Conservation (phyloP, 2,113 vertebrate genomes). For the Baryphthengus martii region DNA sequence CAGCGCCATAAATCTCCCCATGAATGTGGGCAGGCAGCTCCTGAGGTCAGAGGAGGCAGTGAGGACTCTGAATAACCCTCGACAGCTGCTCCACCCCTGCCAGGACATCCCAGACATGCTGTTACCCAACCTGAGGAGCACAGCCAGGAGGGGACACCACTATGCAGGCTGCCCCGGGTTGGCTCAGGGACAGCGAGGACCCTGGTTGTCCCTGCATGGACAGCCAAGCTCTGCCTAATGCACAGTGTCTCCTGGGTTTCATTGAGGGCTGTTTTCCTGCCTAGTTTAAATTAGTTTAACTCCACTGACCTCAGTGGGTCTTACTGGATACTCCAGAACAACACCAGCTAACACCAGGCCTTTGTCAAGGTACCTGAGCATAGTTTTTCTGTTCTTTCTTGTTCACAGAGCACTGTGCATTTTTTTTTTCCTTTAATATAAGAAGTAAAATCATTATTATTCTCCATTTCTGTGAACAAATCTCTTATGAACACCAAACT, state of each 20-base stretch:
- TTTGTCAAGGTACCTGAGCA: neutral
- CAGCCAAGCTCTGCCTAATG: neutral
- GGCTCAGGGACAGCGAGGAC: neutral
- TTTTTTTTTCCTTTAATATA: neutral
- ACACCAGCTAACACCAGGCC: neutral
- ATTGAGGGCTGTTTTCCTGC: neutral
- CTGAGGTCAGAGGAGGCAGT: neutral
- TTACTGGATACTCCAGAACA: neutral
- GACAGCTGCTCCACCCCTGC: neutral
- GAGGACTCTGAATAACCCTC: neutral
- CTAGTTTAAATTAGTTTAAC: neutral
- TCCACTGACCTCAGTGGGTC: neutral
- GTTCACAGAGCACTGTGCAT: neutral
- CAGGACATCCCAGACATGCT: neutral
- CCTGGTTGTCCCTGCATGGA: neutral
- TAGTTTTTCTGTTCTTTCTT: neutral
- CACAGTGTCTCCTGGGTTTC: neutral
- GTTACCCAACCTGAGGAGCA: neutral
- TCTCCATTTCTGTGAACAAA: neutral
- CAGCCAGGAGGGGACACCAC: neutral
- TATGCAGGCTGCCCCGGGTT: accelerated
- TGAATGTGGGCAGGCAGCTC: neutral
- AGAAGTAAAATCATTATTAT: neutral
- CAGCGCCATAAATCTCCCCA: neutral
- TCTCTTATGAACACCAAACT: neutral